Evolutionary conservation across 2,797 vertebrate species (phyloP).

Genomic region (Falco columbarius): DNA sequence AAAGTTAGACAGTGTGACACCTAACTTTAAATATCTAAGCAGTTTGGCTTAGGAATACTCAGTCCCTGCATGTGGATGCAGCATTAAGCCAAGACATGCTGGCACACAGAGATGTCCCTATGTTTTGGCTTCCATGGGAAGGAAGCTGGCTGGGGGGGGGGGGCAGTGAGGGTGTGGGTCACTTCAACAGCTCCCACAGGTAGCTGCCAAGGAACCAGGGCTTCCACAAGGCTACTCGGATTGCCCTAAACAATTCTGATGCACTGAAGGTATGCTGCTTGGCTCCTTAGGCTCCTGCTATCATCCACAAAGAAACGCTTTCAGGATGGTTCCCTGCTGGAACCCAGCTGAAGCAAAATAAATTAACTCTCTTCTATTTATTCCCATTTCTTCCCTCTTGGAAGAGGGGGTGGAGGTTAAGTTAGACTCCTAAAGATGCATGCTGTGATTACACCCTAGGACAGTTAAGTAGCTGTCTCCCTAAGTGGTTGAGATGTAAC

Average conservation of each 20-base stretch:
- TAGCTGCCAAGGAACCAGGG: neutral
- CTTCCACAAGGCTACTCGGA: neutral
- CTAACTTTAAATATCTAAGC: neutral
- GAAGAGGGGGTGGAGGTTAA: neutral
- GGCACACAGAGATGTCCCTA: fast-evolving
- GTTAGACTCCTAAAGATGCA: neutral
- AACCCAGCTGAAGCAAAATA: neutral
- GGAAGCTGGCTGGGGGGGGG: neutral
- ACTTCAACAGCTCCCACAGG: neutral
- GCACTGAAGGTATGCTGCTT: neutral
- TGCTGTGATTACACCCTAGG: neutral
- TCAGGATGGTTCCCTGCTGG: neutral
- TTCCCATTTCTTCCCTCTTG: neutral
- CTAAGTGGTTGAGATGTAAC: neutral
- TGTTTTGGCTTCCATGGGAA: neutral
- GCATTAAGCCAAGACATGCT: neutral
- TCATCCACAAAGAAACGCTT: neutral
- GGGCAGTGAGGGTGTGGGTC: neutral
- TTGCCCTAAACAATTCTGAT: neutral
- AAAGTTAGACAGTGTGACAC: neutral
- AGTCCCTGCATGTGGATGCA: neutral
- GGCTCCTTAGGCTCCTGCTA: neutral
- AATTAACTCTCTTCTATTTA: neutral
- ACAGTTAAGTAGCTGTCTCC: neutral
- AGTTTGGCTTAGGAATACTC: neutral